phyloP scores from a whole-genome alignment of 1,140 invertebrate species.

The Kradibia gibbosae region DNA sequence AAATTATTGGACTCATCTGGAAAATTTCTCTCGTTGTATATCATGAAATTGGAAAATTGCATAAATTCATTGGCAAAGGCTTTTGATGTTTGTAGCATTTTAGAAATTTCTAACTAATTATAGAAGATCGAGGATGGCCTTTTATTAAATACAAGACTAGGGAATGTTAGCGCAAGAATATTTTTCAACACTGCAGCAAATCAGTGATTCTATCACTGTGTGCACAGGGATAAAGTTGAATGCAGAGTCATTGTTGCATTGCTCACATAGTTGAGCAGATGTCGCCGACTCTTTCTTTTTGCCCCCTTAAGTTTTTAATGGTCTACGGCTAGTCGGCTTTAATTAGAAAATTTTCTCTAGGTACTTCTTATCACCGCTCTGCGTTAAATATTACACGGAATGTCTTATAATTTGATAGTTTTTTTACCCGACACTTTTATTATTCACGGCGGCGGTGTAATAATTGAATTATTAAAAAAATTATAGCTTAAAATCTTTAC shows the following conservation, averaged over 20 bases:
- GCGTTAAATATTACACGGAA: not conserved
- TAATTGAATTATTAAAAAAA: not conserved
- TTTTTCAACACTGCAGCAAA: not conserved
- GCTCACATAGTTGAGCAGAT: constrained; percentile 6
- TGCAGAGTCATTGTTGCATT: constrained; percentile 34
- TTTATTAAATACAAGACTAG: too few species aligned
- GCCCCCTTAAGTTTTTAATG: constrained; percentile 26
- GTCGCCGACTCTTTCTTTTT: not conserved
- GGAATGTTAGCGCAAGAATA: not conserved
- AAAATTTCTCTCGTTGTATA: not conserved
- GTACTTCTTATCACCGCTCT: not conserved
- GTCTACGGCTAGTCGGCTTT: not conserved
- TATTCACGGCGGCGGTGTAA: not conserved
- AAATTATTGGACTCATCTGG: not conserved
- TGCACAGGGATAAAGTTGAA: not conserved
- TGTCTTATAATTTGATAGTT: not conserved
- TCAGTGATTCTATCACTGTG: too few species aligned
- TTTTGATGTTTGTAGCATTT: not conserved
- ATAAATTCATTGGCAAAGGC: not conserved
- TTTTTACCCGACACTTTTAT: not conserved
- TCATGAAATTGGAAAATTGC: not conserved
- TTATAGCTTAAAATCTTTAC: too few species aligned
- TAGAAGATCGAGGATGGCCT: too few species aligned
- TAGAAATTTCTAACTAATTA: not conserved
- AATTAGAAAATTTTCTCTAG: constrained; percentile 26